Percentiles rank a stretch among this genome's conserved stretches.
phyloP scores from a whole-genome alignment of 2,888 invertebrate genomes.

The Gastracanthus pulcherrimus region DNA sequence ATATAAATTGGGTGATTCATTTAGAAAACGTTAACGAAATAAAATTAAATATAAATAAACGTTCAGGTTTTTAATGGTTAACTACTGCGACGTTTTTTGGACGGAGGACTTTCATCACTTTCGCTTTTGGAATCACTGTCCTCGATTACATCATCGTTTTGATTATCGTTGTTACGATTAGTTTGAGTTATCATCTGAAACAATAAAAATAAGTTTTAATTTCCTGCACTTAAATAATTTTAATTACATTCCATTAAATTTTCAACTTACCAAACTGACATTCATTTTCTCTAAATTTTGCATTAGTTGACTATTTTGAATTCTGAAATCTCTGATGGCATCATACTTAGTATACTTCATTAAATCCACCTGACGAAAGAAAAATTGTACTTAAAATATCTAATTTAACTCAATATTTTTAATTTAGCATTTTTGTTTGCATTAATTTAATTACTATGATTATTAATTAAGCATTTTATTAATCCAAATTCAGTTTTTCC shows the following conservation, averaged over 20 bases:
- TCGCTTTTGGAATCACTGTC: conserved; percentile 20
- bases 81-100: conserved; percentile 34
- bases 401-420: conserved; percentile 9
- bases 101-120: conserved; percentile 33
- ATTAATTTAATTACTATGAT: no score
- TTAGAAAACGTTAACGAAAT: no score
- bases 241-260: background rate
- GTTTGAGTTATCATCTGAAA: conserved; percentile 47
- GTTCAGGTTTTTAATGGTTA: conserved; percentile 14
- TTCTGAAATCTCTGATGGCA: conserved; percentile 83
- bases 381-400: background rate
- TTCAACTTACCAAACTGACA: conserved; percentile 67
- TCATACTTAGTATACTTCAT: conserved; percentile 81
- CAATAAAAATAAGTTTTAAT: background rate
- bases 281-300: conserved; percentile 79
- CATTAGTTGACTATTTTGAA: conserved; percentile 79
- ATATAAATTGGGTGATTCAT: background rate
- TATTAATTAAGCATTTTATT: no score
- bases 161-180: background rate
- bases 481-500: background rate
- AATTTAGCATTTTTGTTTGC: no score
- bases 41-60: no score
- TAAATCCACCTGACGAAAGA: conserved; percentile 67
- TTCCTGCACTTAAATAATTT: background rate
- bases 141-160: background rate